Evolutionary conservation across 2,888 invertebrate species (phyloP).

Genomic region (Ornithoptera priamus): DNA sequence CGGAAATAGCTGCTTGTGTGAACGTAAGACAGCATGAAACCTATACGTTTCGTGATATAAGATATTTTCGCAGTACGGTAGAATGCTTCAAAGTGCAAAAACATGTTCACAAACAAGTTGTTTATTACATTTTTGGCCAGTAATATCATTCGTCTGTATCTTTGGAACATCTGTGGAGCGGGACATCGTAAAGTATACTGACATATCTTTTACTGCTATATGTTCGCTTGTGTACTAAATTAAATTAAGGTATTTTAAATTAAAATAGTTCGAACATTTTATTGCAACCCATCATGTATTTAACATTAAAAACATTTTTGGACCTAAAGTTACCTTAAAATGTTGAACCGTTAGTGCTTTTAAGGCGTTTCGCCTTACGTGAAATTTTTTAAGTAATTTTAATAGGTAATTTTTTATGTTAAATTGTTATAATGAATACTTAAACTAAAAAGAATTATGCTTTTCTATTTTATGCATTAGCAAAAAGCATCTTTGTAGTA

Average conservation of each 20-base stretch:
- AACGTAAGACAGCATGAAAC: constrained; percentile 9
- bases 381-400: too few relatives aligned
- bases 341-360: background rate
- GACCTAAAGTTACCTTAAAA: too few relatives aligned
- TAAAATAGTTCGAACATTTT: background rate
- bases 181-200: constrained; percentile 26
- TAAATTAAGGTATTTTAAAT: background rate
- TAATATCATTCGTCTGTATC: constrained; percentile 31
- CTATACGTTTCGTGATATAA: constrained; percentile 10
- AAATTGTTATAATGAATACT: too few relatives aligned
- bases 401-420: too few relatives aligned
- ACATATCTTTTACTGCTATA: constrained; percentile 21
- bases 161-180: constrained; percentile 28
- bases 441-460: too few relatives aligned
- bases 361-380: background rate
- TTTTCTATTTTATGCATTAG: too few relatives aligned
- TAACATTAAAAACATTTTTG: background rate
- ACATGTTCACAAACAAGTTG: constrained; percentile 32
- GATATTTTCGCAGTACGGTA: constrained; percentile 13
- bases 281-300: background rate
- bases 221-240: constrained; percentile 16
- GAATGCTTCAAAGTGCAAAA: constrained; percentile 32
- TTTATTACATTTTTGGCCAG: constrained; percentile 31
- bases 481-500: too few relatives aligned
- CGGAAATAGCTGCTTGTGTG: background rate